Conservation (phyloP, 2,888 invertebrate genomes). For the Morpho achilles region DNA sequence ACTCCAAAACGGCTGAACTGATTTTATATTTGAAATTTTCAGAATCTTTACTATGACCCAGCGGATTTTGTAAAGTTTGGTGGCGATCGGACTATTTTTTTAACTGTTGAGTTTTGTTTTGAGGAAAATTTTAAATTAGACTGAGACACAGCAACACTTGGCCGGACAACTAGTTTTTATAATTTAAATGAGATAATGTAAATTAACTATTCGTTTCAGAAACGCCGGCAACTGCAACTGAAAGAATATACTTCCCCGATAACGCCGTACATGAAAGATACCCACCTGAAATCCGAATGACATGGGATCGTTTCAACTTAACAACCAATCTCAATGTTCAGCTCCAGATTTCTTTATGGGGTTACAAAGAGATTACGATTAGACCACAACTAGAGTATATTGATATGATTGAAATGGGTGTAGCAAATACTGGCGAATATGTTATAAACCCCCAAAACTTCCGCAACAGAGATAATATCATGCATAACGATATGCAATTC, state of each 20-base stretch:
- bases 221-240: conserved; percentile 92
- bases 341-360: conserved; percentile 91
- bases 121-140: no score
- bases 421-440: conserved; percentile 85
- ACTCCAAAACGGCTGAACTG: no score
- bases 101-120: no score
- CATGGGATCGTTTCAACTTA: conserved; percentile 92
- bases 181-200: no score
- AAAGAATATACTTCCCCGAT: conserved; percentile 90
- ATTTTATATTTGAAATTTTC: no score
- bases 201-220: conserved; percentile 69
- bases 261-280: conserved; percentile 85
- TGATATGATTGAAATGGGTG: conserved; percentile 83
- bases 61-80: no score
- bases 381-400: conserved; percentile 90
- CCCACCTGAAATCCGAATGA: conserved; percentile 87
- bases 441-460: conserved; percentile 87
- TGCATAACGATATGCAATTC: conserved; percentile 87
- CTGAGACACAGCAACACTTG: no score
- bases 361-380: conserved; percentile 91
- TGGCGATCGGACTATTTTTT: no score
- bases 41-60: no score
- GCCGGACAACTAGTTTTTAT: no score
- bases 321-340: conserved; percentile 88
- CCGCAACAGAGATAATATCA: conserved; percentile 83